Conservation (phyloP, 2,797 vertebrate genomes). For the Echiichthys vipera region DNA sequence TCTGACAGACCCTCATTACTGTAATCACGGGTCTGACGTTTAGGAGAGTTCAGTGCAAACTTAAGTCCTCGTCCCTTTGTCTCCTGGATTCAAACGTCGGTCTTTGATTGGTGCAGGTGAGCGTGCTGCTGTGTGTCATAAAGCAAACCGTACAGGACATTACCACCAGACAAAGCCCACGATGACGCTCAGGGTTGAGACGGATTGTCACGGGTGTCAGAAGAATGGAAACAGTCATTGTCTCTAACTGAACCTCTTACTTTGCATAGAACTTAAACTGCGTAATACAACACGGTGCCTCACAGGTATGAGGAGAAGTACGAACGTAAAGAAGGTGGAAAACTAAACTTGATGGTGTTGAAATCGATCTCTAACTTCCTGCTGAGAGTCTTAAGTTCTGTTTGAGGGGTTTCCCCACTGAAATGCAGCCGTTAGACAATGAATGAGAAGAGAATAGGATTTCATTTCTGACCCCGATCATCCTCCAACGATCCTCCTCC, state of each 20-base stretch:
- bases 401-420: conserved; percentile 60
- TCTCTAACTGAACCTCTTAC: conserved; percentile 20
- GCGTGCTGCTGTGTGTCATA: not conserved
- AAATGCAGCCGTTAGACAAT: conserved; percentile 17
- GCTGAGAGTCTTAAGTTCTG: conserved; percentile 35
- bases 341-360: conserved; percentile 12
- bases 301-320: conserved; percentile 27
- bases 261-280: conserved; percentile 15
- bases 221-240: conserved; percentile 40
- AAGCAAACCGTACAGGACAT: too few species aligned
- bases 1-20: conserved; percentile 12
- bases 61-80: not conserved
- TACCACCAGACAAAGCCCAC: conserved; percentile 12
- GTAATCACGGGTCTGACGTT: conserved; percentile 3
- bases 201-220: conserved; percentile 14
- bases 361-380: conserved; percentile 43
- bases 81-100: not conserved
- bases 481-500: conserved; percentile 8
- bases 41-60: not conserved
- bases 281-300: conserved; percentile 38
- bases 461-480: conserved; percentile 38
- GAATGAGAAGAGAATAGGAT: conserved; percentile 39
- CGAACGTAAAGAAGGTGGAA: not conserved
- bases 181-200: conserved; percentile 13
- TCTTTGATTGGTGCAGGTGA: not conserved